Conservation (phyloP, 2,888 invertebrate species). For the Seladonia tumulorum region DNA sequence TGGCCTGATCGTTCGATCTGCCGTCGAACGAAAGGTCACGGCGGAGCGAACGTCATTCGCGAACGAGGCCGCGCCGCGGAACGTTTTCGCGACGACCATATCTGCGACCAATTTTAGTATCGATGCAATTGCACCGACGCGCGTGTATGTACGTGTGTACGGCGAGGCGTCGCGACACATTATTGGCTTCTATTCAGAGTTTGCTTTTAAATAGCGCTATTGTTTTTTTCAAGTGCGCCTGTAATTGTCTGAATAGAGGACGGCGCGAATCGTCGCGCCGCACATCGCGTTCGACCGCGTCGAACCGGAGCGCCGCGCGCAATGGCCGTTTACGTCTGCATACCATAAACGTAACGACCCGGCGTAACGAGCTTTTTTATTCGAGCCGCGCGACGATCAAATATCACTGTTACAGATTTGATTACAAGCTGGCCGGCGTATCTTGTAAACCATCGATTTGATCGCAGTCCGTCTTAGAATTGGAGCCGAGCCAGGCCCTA, state of each 20-base stretch:
- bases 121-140: conserved; percentile 37
- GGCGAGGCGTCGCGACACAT: conserved; percentile 33
- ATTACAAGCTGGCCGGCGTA: conserved; percentile 45
- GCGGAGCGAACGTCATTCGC: conserved; percentile 6
- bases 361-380: conserved; percentile 41
- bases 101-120: conserved; percentile 38
- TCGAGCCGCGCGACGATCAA: conserved; percentile 32
- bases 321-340: conserved; percentile 32
- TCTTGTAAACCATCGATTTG: conserved; percentile 58
- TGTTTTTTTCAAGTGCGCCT: conserved; percentile 68
- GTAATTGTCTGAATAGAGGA: conserved; percentile 59
- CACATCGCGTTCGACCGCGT: neutral
- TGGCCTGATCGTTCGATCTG: conserved; percentile 9
- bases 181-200: conserved; percentile 65
- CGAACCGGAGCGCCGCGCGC: neutral
- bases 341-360: conserved; percentile 26
- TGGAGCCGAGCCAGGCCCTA: conserved; percentile 64
- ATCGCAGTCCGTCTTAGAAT: conserved; percentile 52
- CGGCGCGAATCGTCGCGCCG: conserved; percentile 15
- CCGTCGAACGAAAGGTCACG: conserved; percentile 1
- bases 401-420: conserved; percentile 48
- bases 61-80: conserved; percentile 18
- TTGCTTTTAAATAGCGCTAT: conserved; percentile 67
- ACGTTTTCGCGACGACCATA: conserved; percentile 27
- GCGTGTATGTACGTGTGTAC: conserved; percentile 1